phyloP scores from a whole-genome alignment of 2,888 invertebrate species.

The Oxyteleia sp. region DNA sequence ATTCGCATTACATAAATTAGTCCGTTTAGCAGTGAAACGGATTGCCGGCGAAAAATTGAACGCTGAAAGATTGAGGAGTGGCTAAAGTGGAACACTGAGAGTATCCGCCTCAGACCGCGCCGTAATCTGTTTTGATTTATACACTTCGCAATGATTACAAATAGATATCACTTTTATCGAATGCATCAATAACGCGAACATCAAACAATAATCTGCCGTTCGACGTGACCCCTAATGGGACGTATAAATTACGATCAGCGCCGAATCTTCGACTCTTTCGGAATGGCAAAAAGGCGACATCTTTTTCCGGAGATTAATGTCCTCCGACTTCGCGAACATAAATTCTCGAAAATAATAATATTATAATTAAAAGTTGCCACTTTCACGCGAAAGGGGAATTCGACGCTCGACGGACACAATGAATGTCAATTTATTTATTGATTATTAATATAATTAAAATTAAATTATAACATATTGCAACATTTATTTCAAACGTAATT shows the following conservation, averaged over 20 bases:
- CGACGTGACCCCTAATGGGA: slow-evolving; percentile 60
- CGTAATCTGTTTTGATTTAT: slow-evolving; percentile 70
- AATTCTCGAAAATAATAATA: slow-evolving; percentile 27
- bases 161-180: slow-evolving; percentile 68
- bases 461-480: too few species aligned
- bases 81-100: slow-evolving; percentile 67
- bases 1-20: slow-evolving; percentile 62
- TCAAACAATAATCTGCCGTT: slow-evolving; percentile 61
- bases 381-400: too few species aligned
- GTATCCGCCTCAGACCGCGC: slow-evolving; percentile 38
- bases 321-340: slow-evolving; percentile 18
- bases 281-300: slow-evolving; percentile 32
- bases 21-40: slow-evolving; percentile 48
- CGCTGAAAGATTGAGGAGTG: slow-evolving; percentile 71
- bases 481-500: too few species aligned
- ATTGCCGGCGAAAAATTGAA: slow-evolving; percentile 67
- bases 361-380: slow-evolving; percentile 38
- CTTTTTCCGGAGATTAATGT: slow-evolving; percentile 53
- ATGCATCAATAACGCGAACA: slow-evolving; percentile 63
- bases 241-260: slow-evolving; percentile 56
- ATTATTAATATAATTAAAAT: too few species aligned
- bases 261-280: slow-evolving; percentile 29
- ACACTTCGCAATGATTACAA: slow-evolving; percentile 69
- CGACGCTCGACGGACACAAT: too few species aligned
- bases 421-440: too few species aligned